These are phyloP conservation scores for Drosophila baimaii DNA, from an alignment of 1,140 invertebrate species.

Conservation along the genomic window DNA sequence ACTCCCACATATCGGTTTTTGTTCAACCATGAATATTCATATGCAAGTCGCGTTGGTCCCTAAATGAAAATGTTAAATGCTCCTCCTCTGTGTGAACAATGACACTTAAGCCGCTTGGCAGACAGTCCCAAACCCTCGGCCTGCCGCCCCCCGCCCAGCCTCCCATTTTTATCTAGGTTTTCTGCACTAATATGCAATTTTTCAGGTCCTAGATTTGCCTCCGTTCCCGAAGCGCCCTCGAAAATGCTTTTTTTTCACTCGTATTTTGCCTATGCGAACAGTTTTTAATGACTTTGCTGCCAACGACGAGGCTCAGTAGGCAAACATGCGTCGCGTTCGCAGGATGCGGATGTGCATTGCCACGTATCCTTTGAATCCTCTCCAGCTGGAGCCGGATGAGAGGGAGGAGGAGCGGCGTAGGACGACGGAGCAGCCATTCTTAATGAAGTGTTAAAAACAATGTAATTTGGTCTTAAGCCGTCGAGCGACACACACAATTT, in stretches of 20 bases:
- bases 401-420: not conserved
- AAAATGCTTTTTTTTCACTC: conserved; percentile 16
- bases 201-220: conserved; percentile 46
- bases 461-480: conserved; percentile 77
- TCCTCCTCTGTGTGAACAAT: conserved; percentile 63
- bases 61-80: conserved; percentile 75
- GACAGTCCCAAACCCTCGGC: conserved; percentile 47
- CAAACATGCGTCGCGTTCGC: conserved; percentile 71
- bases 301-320: conserved; percentile 74
- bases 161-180: conserved; percentile 63
- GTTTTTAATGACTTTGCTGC: conserved; percentile 81
- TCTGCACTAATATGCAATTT: conserved; percentile 81
- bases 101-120: conserved; percentile 79
- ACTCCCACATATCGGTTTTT: conserved; percentile 34
- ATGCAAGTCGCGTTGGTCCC: conserved; percentile 40
- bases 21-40: conserved; percentile 49
- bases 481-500: conserved; percentile 49
- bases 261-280: conserved; percentile 77
- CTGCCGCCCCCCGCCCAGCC: not conserved
- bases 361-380: conserved; percentile 66
- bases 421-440: conserved; percentile 51
- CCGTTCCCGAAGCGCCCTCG: conserved; percentile 10
- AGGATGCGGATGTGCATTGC: conserved; percentile 62
- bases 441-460: conserved; percentile 82
- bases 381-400: conserved; percentile 31